Percentiles rank a stretch among this genome's conserved stretches.
Conservation (phyloP, 2,113 vertebrate species). For the Callocephalon fimbriatum region DNA sequence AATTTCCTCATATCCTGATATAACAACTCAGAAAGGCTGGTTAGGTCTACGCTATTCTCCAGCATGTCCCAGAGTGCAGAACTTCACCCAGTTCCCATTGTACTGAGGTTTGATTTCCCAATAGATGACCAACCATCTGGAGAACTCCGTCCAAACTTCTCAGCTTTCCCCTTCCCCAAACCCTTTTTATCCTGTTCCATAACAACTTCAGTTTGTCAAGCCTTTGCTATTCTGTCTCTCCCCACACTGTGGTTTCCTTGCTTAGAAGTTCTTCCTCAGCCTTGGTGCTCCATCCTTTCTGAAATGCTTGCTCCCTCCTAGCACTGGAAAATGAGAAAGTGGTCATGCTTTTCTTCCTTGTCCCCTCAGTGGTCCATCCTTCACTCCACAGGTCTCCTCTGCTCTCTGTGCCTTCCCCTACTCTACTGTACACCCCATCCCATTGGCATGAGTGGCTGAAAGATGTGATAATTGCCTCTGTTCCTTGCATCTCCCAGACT, state of each 20-base stretch:
- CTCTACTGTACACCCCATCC: rapidly evolving
- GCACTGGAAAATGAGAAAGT: not conserved
- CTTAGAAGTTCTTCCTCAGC: not conserved
- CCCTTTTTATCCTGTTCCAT: not conserved
- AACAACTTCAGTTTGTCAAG: not conserved
- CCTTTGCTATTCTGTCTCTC: not conserved
- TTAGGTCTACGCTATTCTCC: not conserved
- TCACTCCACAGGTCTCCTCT: not conserved
- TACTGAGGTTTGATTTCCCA: not conserved
- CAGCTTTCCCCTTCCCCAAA: not conserved
- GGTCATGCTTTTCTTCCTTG: not conserved
- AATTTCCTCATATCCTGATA: not conserved
- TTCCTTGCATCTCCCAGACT: not conserved
- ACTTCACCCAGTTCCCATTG: not conserved
- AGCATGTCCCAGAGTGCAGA: not conserved
- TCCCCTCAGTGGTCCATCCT: not conserved
- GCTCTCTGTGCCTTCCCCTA: not conserved
- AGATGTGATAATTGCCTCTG: not conserved
- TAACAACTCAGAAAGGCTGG: not conserved
- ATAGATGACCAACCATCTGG: not conserved
- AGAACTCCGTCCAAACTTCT: not conserved
- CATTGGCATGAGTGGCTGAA: not conserved
- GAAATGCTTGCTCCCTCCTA: not conserved
- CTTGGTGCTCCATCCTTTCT: not conserved
- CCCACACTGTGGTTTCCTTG: not conserved